These are phyloP conservation scores for Ectropis grisescens DNA, from an alignment of 1,140 invertebrate species.

Conservation along the genomic window DNA sequence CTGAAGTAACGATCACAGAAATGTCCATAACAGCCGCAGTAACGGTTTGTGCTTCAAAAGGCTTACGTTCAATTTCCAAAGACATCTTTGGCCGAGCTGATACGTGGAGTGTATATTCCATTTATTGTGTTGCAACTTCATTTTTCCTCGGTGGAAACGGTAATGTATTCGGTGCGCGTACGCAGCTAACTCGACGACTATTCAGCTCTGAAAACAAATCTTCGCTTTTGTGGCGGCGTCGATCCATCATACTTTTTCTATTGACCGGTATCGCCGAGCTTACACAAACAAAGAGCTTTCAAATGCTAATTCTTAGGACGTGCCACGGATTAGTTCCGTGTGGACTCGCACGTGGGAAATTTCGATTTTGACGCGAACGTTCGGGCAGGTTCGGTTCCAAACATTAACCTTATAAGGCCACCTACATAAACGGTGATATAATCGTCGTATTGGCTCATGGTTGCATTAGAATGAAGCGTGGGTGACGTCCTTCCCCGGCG, in stretches of 20 bases:
- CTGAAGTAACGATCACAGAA: too few relatives aligned
- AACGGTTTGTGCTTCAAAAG: constrained; percentile 2
- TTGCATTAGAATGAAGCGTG: constrained; percentile 29
- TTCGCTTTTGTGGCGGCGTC: constrained; percentile 31
- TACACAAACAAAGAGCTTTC: constrained; percentile 64
- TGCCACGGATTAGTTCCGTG: constrained; percentile 56
- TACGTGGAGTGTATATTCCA: neutral
- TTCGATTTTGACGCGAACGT: constrained; percentile 19
- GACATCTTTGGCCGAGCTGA: constrained; percentile 2
- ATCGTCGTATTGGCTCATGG: constrained; percentile 42
- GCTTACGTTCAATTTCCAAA: constrained; percentile 5
- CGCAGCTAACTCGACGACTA: constrained; percentile 39
- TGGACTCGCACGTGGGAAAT: constrained; percentile 47
- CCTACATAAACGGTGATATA: constrained; percentile 64
- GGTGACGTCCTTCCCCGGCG: constrained; percentile 43
- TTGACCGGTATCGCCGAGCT: constrained; percentile 45
- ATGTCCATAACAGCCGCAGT: too few relatives aligned
- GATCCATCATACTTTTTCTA: constrained; percentile 65
- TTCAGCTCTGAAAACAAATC: constrained; percentile 63
- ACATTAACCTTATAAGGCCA: constrained; percentile 67
- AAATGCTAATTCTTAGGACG: constrained; percentile 61
- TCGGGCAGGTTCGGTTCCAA: too few relatives aligned
- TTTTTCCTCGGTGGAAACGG: constrained; percentile 8
- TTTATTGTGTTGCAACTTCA: constrained; percentile 3
- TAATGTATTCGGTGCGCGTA: constrained; percentile 57